Base-by-base conservation (phyloP, 2,797 vertebrate species). In the Brachyalestes nurse region DNA sequence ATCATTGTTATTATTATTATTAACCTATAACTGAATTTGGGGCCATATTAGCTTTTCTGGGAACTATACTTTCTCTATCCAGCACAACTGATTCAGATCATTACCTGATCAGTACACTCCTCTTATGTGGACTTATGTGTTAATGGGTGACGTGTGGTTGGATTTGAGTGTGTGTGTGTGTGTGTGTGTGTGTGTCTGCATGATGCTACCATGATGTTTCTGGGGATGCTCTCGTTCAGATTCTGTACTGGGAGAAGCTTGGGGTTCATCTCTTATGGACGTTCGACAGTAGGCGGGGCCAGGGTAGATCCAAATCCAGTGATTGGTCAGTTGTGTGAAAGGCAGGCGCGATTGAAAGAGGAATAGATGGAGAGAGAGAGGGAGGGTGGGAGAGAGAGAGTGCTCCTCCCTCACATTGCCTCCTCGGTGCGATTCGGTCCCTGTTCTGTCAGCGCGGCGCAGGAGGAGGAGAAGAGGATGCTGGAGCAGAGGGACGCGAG, bases 301-400 rank as follows among this genome's bases (percentile, higher is more conserved):
- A 61, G 86, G 72, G 57, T 76, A 25, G 4, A 10, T 77, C 45
- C 13, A 19, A 64, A 62, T 2, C 1, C 80, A 80, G 60, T 62
- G 72, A 94, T 94, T 94, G 82, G 93, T 86, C 86, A 87, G 87
- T 87, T 83, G 80, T 64, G 77, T 74, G 62, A 87, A 90, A 88
- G 90, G 92, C 90, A 90, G 90, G 88, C 90, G 90, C 90, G 87
- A 90, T 88, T 89, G 90, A 88, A 88, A 28, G 69, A 16, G 79
- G 42, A 49, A 61, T 45, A 40, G 25, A 62, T 62, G 70, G n/a
- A n/a, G n/a, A n/a, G 66, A 75, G 69, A 74, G 74, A 70, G 83
- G 82, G 85, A 84, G 83, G 78, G 83, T 82, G n/a, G n/a, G n/a
- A n/a, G n/a, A n/a, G n/a, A n/a, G n/a, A n/a, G 86, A 85, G 75